Evolutionary conservation across 2,888 invertebrate species (phyloP).

Genomic region (Synanthedon andrenaeformis): DNA sequence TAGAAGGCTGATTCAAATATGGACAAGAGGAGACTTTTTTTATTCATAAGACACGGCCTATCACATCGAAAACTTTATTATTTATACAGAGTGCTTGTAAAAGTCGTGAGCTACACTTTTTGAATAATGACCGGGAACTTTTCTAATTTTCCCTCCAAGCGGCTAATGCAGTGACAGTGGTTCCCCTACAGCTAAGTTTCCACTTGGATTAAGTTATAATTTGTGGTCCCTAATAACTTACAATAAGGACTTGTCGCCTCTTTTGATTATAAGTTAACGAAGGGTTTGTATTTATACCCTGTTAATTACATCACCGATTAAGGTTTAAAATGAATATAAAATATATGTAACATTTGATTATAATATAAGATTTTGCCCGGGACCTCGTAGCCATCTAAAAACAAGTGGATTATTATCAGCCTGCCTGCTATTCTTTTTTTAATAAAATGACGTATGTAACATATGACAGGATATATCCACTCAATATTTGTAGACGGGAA

Average conservation of each 20-base stretch:
- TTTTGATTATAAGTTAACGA: neutral
- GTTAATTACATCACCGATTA: too few species aligned
- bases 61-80: neutral
- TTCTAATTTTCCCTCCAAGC: conserved; percentile 2
- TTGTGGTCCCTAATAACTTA: conserved; percentile 25
- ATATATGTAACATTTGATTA: too few species aligned
- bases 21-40: neutral
- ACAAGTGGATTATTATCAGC: too few species aligned
- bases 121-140: conserved; percentile 3
- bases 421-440: too few species aligned
- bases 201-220: conserved; percentile 21
- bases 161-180: neutral
- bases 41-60: neutral
- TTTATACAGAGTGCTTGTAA: neutral
- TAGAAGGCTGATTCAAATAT: neutral
- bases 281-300: neutral
- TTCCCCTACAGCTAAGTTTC: neutral
- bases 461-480: neutral
- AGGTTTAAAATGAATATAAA: too few species aligned
- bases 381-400: too few species aligned
- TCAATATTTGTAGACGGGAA: conserved; percentile 1
- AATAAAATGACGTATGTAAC: too few species aligned
- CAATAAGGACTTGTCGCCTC: conserved; percentile 12
- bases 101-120: conserved; percentile 1
- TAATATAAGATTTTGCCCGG: too few species aligned